Conservation (phyloP, 2,797 vertebrate species). For the Tokudaia tokunoshimensis region DNA sequence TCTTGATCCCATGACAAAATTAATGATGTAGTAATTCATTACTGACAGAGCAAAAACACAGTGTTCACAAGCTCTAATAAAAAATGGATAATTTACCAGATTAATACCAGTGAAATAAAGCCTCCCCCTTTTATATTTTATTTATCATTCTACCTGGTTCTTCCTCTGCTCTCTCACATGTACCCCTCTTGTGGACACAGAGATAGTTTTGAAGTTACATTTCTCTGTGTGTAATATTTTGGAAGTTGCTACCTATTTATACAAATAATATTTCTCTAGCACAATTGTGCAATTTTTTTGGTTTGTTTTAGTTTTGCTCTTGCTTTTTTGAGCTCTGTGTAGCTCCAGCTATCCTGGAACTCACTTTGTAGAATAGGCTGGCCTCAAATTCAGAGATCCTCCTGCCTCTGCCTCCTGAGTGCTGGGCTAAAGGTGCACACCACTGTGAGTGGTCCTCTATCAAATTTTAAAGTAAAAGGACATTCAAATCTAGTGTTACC, state of each 20-base stretch:
- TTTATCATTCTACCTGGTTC: constrained; percentile 61
- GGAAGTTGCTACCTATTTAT: not conserved
- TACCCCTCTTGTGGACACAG: not conserved
- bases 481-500: not conserved
- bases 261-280: not conserved
- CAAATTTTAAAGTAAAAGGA: not conserved
- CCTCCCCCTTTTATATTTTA: constrained; percentile 52
- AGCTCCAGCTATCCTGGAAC: not conserved
- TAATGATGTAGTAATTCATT: constrained; percentile 78
- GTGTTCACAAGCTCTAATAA: constrained; percentile 80
- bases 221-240: not conserved
- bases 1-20: constrained; percentile 77
- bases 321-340: not conserved
- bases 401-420: not conserved
- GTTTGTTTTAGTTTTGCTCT: not conserved
- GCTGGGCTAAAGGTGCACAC: not conserved
- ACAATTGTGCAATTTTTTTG: not conserved
- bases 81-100: constrained; percentile 82
- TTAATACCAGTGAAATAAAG: constrained; percentile 71
- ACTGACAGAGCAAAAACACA: constrained; percentile 77
- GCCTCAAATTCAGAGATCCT: not conserved
- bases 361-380: not conserved
- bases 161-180: not conserved
- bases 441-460: accelerated
- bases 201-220: not conserved